Evolutionary conservation across 2,113 vertebrate genomes (phyloP), one percentile per base, ranked within the genome.

Genomic region (Ctenomys sociabilis): DNA sequence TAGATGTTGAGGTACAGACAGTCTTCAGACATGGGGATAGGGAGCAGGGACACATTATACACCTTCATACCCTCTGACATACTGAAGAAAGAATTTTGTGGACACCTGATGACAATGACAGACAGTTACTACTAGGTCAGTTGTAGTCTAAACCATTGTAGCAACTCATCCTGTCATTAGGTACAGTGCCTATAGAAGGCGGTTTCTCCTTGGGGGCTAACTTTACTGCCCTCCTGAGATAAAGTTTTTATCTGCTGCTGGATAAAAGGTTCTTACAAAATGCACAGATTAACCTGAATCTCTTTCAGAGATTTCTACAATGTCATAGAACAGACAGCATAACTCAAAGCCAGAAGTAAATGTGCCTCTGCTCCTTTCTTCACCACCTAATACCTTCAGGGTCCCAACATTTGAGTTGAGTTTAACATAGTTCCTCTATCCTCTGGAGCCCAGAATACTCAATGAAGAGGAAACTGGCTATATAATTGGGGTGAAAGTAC

Each of bases 1-100:
- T 98, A 96, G 72, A 98, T 70, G 43, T 93, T 98, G 63, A 98
- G 96, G 88, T 98, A 98, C n/a, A 98, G 77, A 72, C 98, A 98
- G 40, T 98, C 97, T 95, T 98, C 98, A 16, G 98, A 98, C 43
- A 80, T 0, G 49, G 88, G 2, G 26, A 45, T 40, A 5, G 49
- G 2, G 14, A 75, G 66, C 35, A 57, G 7, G 30, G 37, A 57
- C 6, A 2, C 0, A 57, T 93, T 91, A 40, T 64, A 0, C 10
- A 87, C 0, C 4, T 24, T 49, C 49, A 6, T 1, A 30, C 3
- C 0, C 26, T 28, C 0, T 14, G 0, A 0, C n/a, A 9, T 70
- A 52, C 52, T 7, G 13, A 64, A 6, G 26, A 22, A 14, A 14
- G 28, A 8, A 64, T 54, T 52, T 40, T 94, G 93, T 22, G 75